phyloP scores from a whole-genome alignment of 2,113 vertebrate genomes.

The Riparia riparia region DNA sequence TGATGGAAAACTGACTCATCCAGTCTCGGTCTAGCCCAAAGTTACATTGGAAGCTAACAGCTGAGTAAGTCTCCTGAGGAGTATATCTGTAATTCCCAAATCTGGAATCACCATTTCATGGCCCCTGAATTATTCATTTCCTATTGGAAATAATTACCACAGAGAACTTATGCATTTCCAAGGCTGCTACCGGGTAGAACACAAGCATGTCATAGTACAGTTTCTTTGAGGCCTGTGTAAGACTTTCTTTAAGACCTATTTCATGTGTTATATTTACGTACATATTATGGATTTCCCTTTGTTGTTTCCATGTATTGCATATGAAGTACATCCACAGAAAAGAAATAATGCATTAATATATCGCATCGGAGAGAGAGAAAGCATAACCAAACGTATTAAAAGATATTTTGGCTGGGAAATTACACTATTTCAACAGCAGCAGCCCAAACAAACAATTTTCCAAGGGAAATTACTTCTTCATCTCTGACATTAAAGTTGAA shows the following conservation, averaged over 20 bases:
- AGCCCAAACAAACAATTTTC: background rate
- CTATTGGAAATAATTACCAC: background rate
- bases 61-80: background rate
- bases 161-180: background rate
- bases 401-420: background rate
- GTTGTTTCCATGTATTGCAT: background rate
- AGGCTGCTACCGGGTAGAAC: background rate
- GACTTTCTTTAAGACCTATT: background rate
- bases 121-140: slow-evolving; percentile 2
- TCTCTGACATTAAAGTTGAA: background rate
- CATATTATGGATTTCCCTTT: background rate
- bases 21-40: background rate
- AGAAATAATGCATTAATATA: background rate
- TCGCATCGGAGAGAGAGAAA: background rate
- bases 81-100: background rate
- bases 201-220: background rate
- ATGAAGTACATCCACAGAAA: background rate
- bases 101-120: background rate
- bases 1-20: background rate
- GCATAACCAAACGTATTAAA: background rate
- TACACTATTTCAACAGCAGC: background rate
- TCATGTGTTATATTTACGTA: background rate
- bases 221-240: background rate
- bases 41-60: background rate
- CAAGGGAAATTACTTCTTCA: background rate